Percentiles rank a stretch among this genome's conserved stretches.
Conservation (phyloP, 1,140 invertebrate species). For the Cylas formicarius region DNA sequence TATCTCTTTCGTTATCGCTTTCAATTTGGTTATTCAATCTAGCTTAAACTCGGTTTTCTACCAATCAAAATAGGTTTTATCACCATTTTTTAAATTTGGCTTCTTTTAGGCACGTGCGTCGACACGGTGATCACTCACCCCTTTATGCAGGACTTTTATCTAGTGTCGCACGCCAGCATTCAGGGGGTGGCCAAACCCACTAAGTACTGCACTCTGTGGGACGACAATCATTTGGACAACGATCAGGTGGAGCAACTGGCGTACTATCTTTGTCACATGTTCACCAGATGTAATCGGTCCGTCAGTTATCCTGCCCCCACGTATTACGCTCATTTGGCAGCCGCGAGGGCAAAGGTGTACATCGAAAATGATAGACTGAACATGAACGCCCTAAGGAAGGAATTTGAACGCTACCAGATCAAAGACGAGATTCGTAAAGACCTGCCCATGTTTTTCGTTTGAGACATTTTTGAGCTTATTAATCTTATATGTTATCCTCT, state of each 20-base stretch:
- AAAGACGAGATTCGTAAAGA: constrained; percentile 29
- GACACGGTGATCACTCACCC: constrained; percentile 78
- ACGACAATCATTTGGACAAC: constrained; percentile 66
- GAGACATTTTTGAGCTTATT: constrained; percentile 1
- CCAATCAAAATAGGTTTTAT: background rate
- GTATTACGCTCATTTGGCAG: constrained; percentile 91
- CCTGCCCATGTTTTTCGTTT: constrained; percentile 39
- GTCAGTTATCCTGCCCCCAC: constrained; percentile 91
- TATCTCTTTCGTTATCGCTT: too few species aligned
- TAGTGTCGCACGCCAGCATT: constrained; percentile 58
- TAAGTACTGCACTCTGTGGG: constrained; percentile 78
- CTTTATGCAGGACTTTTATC: constrained; percentile 77
- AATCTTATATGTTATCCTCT: too few species aligned
- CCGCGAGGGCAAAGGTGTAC: constrained; percentile 57
- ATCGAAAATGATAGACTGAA: constrained; percentile 29
- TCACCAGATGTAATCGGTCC: constrained; percentile 74
- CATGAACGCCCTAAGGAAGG: constrained; percentile 23
- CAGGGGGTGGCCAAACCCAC: constrained; percentile 83
- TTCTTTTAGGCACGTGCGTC: constrained; percentile 61
- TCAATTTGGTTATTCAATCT: background rate
- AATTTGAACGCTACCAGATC: constrained; percentile 23
- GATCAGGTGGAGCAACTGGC: constrained; percentile 77
- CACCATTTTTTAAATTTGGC: constrained; percentile 3
- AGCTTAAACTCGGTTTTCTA: background rate
- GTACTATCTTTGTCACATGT: constrained; percentile 84